These are phyloP conservation scores for Diplosoma virens DNA, from an alignment of 23 tunicate species.

Conservation along the genomic window DNA sequence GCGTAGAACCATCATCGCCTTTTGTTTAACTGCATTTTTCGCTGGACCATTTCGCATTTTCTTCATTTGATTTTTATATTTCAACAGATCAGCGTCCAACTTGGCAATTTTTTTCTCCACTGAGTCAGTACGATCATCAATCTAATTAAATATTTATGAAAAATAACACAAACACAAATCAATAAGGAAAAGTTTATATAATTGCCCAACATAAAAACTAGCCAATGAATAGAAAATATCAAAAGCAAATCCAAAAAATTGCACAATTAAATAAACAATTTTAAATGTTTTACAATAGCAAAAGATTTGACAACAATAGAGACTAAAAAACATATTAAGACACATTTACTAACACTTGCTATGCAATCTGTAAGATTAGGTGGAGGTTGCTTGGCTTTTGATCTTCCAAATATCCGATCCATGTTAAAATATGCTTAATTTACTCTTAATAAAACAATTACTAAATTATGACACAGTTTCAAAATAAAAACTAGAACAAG, in stretches of 20 bases:
- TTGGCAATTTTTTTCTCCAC: slow-evolving; percentile 96
- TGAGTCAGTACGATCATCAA: slow-evolving; percentile 90
- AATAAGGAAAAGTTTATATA: too few species aligned
- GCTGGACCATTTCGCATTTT: slow-evolving; percentile 95
- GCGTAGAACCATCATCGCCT: slow-evolving; percentile 80
- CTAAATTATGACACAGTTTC: too few species aligned
- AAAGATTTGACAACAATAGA: neutral
- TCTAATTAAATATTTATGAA: too few species aligned
- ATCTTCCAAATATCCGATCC: slow-evolving; percentile 91
- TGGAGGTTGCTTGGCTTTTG: slow-evolving; percentile 85
- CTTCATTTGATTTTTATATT: slow-evolving; percentile 93
- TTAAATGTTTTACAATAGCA: neutral
- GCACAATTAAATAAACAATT: too few species aligned
- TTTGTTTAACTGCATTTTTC: slow-evolving; percentile 81
- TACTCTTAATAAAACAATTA: too few species aligned
- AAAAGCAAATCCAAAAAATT: too few species aligned
- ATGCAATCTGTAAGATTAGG: slow-evolving; percentile 93
- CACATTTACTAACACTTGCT: slow-evolving; percentile 42
- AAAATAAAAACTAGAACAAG: too few species aligned
- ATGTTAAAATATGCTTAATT: slow-evolving; percentile 47
- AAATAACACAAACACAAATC: too few species aligned
- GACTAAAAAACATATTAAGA: neutral
- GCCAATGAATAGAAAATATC: too few species aligned
- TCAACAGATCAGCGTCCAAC: slow-evolving; percentile 91
- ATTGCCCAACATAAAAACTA: too few species aligned